Evolutionary conservation across 2,797 vertebrate genomes (phyloP).

Genomic region (Sebastes steindachneri): DNA sequence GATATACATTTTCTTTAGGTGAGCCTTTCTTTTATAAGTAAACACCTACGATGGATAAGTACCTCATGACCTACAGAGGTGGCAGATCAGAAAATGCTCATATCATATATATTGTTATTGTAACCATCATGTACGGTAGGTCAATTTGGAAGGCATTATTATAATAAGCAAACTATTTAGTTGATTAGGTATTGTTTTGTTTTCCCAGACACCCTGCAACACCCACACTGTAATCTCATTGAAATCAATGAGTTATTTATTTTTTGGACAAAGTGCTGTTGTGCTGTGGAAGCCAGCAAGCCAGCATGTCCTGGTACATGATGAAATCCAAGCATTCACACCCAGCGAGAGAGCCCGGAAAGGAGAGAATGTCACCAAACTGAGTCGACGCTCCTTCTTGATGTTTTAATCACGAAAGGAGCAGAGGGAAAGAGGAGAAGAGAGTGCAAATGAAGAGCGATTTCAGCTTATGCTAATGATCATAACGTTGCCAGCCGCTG

Average conservation of each 20-base stretch:
- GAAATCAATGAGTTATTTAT: neutral
- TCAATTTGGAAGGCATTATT: neutral
- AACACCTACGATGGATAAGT: too few species aligned
- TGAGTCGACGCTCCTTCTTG: slow-evolving; percentile 1
- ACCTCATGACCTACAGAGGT: neutral
- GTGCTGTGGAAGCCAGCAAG: neutral
- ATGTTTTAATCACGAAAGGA: slow-evolving; percentile 50
- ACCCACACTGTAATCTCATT: neutral
- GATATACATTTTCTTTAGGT: too few species aligned
- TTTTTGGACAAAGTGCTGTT: neutral
- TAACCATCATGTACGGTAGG: neutral
- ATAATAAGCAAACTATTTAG: neutral
- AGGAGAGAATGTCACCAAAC: slow-evolving; percentile 26
- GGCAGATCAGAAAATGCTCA: neutral
- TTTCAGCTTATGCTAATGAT: slow-evolving; percentile 64
- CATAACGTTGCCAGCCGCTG: slow-evolving; percentile 32
- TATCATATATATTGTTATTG: neutral
- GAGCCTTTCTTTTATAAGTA: too few species aligned
- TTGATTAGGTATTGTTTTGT: neutral
- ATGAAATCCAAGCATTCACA: neutral
- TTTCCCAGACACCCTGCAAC: neutral
- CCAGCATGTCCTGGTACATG: neutral
- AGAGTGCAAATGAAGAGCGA: slow-evolving; percentile 36
- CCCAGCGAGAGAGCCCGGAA: neutral
- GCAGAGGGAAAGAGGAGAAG: slow-evolving; percentile 1